Evolutionary conservation across 2,113 vertebrate species (phyloP), one percentile per base, ranked within the genome.

Genomic region (Condylura cristata): DNA sequence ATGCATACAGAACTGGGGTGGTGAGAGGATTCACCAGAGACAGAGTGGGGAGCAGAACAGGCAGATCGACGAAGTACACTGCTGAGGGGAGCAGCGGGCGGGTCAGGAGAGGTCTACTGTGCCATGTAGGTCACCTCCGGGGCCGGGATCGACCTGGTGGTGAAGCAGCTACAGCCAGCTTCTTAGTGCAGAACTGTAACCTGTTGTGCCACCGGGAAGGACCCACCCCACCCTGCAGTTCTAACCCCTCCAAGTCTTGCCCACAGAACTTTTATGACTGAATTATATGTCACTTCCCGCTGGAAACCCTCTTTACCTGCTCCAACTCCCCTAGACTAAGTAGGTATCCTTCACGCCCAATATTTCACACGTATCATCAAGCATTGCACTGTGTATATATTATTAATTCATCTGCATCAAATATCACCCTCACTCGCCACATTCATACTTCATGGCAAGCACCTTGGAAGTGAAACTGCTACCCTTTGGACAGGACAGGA

Each of bases 401-500:
- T 78, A 79, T 66, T 71, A 53, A 71, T 78, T 70, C 60, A 48
- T 48, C 53, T 88, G 22, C 79, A 79, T 78, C 80, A 66, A 71
- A 66, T 79, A 65, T 71, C 26, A 74, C 2, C 58, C 9, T 28
- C 8, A 60, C 7, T 44, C 20, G 10, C 65, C 63, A 74, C 6
- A 76, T 56, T 39, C 10, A 8, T 22, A 68, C 18, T 87, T 8
- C 37, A 81, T 30, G 4, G 16, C 92, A 48, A 44, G 24, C 12
- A 82, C 39, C 58, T 51, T 78, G 66, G 51, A 48, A 56, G 53
- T 56, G 20, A 56, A 56, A 22, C 18, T 92, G 17, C 28, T 94
- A 24, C 53, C 34, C 91, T 88, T 90, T 86, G 56, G 37, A 89
- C 89, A 74, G 24, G 32, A 94, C 24, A 56, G 87, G 71, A 70